These are phyloP conservation scores for Lasiurus borealis DNA, from an alignment of 2,113 vertebrate genomes.

Conservation along the genomic window DNA sequence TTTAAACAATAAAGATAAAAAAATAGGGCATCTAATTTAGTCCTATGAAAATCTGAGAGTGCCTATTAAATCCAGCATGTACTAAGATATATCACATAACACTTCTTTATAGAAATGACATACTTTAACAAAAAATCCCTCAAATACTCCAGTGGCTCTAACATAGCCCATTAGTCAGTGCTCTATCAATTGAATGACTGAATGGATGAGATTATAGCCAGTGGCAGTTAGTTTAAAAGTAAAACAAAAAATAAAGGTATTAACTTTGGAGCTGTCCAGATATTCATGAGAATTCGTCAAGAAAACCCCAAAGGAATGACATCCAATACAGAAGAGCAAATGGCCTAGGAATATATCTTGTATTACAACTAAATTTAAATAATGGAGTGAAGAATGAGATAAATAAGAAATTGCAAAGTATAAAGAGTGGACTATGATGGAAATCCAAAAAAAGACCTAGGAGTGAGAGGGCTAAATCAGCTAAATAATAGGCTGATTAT, in stretches of 20 bases:
- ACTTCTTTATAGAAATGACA: conserved; percentile 18
- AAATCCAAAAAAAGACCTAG: not conserved
- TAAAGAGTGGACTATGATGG: not conserved
- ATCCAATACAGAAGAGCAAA: not conserved
- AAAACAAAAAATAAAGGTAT: not conserved
- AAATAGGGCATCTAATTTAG: not conserved
- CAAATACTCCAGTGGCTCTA: not conserved
- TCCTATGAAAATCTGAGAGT: not conserved
- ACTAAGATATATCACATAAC: not conserved
- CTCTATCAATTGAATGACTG: not conserved
- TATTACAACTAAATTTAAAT: not conserved
- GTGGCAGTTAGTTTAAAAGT: not conserved
- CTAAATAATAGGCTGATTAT: not conserved
- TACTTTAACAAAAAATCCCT: not conserved
- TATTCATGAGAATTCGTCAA: not conserved
- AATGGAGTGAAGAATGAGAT: not conserved
- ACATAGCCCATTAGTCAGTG: not conserved
- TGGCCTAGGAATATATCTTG: not conserved
- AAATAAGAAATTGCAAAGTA: not conserved
- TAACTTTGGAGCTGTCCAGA: not conserved
- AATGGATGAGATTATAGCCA: not conserved
- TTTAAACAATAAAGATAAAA: not conserved
- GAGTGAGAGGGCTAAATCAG: not conserved
- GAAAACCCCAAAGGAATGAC: not conserved
- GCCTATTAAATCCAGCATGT: conserved; percentile 11